Evolutionary conservation across 2,888 invertebrate species (phyloP), one percentile per base, ranked within the genome.

Genomic region (Mycalesis mineus): DNA sequence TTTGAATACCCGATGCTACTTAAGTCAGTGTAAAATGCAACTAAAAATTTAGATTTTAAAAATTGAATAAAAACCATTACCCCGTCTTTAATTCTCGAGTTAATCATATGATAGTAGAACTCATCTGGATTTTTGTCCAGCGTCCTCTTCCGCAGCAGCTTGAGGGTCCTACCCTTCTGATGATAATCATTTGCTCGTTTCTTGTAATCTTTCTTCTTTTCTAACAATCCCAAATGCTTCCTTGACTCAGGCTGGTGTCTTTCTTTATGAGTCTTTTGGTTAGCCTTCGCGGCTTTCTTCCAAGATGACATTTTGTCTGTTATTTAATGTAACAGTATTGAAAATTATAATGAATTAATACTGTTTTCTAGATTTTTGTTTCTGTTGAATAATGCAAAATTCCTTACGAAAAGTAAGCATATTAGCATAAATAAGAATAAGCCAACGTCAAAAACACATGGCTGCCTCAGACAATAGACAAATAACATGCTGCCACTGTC

Each of bases 41-140:
- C n/a, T n/a, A n/a, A n/a, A n/a, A n/a, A n/a, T n/a, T n/a, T n/a
- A n/a, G n/a, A 22, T 22, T 36, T 4, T 36, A 36, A 36, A 36
- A 4, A 11, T 36, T 11, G 14, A 14, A 4, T 14, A 14, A 11
- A 29, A 68, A 84, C n/a, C n/a, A n/a, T n/a, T 66, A 91, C 91
- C 69, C 92, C 93, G 71, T 91, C 81, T 60, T 90, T 89, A 0
- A 95, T 83, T 80, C 94, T 93, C 0, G 97, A 95, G 78, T 96
- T 97, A 57, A 97, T 93, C 98, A 99, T 99, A 76, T 98, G 98
- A 87, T 96, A 97, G 80, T 98, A 96, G 86, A 98, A 99, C 81
- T 99, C 99, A 93, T 99, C 98, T 0, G 98, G 98, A 89, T 99
- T 99, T 78, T 94, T 96, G 75, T 98, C 95, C 17, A 97, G 84